These are phyloP conservation scores for Xiphophorus hellerii DNA, from an alignment of 2,113 vertebrate species.

Conservation along the genomic window DNA sequence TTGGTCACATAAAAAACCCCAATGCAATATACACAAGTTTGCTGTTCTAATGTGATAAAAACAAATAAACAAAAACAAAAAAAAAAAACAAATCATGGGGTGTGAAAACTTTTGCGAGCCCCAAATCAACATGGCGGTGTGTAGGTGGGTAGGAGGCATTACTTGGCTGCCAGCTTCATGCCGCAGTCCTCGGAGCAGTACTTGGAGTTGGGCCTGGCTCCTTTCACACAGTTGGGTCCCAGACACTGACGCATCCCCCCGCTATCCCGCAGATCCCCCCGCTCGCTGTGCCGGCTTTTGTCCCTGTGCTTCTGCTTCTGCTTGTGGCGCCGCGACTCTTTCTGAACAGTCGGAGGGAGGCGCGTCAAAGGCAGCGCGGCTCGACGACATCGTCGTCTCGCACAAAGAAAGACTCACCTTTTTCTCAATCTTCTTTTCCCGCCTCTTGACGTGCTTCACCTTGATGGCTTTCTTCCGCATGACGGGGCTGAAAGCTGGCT, in stretches of 20 bases:
- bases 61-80: too few species aligned
- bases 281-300: constrained; percentile 84
- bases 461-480: constrained; percentile 92
- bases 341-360: constrained; percentile 69
- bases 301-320: constrained; percentile 93
- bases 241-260: constrained; percentile 87
- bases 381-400: too few species aligned
- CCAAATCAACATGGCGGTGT: background rate
- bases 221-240: constrained; percentile 87
- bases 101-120: too few species aligned
- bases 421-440: constrained; percentile 94
- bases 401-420: constrained; percentile 73
- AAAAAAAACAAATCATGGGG: too few species aligned
- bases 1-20: too few species aligned
- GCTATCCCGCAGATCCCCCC: constrained; percentile 80
- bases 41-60: too few species aligned
- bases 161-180: constrained; percentile 95
- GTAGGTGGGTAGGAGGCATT: constrained; percentile 38
- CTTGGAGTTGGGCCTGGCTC: constrained; percentile 85
- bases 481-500: constrained; percentile 83
- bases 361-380: background rate
- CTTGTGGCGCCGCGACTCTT: constrained; percentile 91
- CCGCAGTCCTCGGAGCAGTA: constrained; percentile 96
- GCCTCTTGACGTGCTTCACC: constrained; percentile 92
- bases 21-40: too few species aligned